phyloP scores from a whole-genome alignment of 2,888 invertebrate genomes.

The Yponomeuta sedellus region DNA sequence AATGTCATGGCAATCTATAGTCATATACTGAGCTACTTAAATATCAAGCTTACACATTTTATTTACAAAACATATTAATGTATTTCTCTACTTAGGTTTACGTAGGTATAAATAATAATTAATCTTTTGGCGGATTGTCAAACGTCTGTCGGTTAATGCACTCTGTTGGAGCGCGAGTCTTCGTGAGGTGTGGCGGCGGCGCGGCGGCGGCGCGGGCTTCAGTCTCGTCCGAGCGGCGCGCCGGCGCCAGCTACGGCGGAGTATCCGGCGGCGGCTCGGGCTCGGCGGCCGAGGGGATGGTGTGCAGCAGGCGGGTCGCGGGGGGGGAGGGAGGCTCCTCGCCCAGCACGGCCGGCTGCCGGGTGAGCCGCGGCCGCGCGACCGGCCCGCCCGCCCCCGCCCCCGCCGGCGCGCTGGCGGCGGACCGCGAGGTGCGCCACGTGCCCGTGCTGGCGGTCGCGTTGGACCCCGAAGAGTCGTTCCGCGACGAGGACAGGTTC shows the following conservation, averaged over 20 bases:
- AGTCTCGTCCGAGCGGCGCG: conserved; percentile 16
- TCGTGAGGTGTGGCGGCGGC: conserved; percentile 23
- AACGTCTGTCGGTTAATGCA: too few relatives aligned
- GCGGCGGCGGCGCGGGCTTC: conserved; percentile 46
- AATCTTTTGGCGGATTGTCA: too few relatives aligned
- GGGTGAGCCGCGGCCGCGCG: conserved; percentile 84
- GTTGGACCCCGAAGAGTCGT: conserved; percentile 92
- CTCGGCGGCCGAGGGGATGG: conserved; percentile 83
- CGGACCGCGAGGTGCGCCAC: conserved; percentile 91
- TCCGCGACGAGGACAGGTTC: conserved; percentile 91
- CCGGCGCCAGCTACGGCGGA: conserved; percentile 38
- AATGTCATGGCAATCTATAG: too few relatives aligned
- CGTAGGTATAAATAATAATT: too few relatives aligned
- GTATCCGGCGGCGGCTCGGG: conserved; percentile 30
- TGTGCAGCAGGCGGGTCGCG: conserved; percentile 80
- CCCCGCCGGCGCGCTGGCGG: conserved; percentile 82
- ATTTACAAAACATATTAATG: too few relatives aligned
- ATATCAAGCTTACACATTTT: too few relatives aligned
- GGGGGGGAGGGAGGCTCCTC: conserved; percentile 80
- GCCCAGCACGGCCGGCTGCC: conserved; percentile 87
- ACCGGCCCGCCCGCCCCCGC: conserved; percentile 70
- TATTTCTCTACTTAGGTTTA: too few relatives aligned
- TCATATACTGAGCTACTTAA: too few relatives aligned
- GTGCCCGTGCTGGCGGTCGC: conserved; percentile 94
- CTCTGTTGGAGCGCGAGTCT: too few relatives aligned